Percentiles rank a stretch among this genome's conserved stretches.
Evolutionary conservation across 1,140 invertebrate genomes (phyloP).

Genomic region (Neodiprion fabricii): DNA sequence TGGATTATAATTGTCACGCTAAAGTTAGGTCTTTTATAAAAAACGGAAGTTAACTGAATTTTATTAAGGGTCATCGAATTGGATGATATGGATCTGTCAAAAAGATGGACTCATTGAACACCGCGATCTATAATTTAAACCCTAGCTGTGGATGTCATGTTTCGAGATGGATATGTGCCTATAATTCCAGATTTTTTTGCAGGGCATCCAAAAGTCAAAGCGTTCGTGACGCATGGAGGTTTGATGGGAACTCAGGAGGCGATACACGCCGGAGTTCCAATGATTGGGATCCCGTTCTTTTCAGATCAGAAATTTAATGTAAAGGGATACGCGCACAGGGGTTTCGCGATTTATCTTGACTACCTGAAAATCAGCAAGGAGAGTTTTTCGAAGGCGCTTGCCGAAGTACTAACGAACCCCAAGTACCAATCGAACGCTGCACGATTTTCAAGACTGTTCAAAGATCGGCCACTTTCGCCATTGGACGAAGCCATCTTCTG

Average conservation of each 20-base stretch:
- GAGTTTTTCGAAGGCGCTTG: conserved; percentile 40
- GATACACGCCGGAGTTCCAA: conserved; percentile 57
- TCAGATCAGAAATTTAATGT: conserved; percentile 51
- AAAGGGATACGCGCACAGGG: conserved; percentile 21
- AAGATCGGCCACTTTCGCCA: conserved; percentile 59
- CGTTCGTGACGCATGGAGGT: conserved; percentile 61
- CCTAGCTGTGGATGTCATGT: too few relatives aligned
- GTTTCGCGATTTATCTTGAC: conserved; percentile 32
- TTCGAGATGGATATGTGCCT: too few relatives aligned
- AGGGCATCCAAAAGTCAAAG: conserved; percentile 36
- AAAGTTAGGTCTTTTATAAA: too few relatives aligned
- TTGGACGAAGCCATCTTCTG: conserved; percentile 64
- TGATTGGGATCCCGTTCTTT: conserved; percentile 57
- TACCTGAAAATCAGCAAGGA: conserved; percentile 41
- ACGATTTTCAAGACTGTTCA: conserved; percentile 32
- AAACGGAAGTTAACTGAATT: too few relatives aligned
- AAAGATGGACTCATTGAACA: too few relatives aligned
- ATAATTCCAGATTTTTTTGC: not conserved
- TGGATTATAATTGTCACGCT: too few relatives aligned
- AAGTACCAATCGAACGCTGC: conserved; percentile 30
- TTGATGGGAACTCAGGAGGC: conserved; percentile 57
- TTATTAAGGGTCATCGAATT: too few relatives aligned
- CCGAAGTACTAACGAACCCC: conserved; percentile 45
- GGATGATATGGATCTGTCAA: too few relatives aligned
- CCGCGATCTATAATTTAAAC: too few relatives aligned